phyloP scores from a whole-genome alignment of 2,797 vertebrate genomes.

The Squalus acanthias region DNA sequence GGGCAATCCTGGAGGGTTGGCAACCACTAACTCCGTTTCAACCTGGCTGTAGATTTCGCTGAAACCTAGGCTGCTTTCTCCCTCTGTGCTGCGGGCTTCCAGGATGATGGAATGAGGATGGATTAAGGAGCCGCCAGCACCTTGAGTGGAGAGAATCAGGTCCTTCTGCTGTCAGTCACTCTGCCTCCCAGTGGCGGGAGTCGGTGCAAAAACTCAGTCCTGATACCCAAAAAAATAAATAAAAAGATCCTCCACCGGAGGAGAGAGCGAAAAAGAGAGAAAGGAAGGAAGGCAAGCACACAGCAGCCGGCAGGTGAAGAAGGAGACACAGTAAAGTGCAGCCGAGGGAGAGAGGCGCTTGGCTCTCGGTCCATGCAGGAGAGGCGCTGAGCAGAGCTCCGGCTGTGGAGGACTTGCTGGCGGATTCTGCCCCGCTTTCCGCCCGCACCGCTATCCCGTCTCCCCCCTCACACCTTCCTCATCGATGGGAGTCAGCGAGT shows the following conservation, averaged over 20 bases:
- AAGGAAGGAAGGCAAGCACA: not conserved
- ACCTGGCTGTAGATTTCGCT: not conserved
- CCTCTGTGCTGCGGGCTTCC: slow-evolving; percentile 37
- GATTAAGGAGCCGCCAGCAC: not conserved
- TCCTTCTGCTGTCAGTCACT: not conserved
- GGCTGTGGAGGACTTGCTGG: no score
- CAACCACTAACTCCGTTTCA: no score
- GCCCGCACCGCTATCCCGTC: not conserved
- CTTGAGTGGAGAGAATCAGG: not conserved
- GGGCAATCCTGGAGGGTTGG: no score
- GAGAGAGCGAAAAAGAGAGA: not conserved
- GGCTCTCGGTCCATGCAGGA: no score
- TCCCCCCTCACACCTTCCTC: not conserved
- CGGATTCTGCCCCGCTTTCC: no score
- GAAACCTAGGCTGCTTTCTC: not conserved
- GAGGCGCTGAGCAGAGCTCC: no score
- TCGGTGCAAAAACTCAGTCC: not conserved
- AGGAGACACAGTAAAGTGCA: not conserved
- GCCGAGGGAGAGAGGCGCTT: no score
- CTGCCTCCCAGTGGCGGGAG: not conserved
- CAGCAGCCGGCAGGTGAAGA: no score
- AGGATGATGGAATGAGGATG: no score
- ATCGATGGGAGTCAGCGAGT: slow-evolving; percentile 64
- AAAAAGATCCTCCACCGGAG: not conserved
- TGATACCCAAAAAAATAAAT: not conserved